A percentile compares a stretch with the other conserved stretches of the same genome.
phyloP scores from a whole-genome alignment of 2,113 vertebrate genomes.

The Prochilodus magdalenae region DNA sequence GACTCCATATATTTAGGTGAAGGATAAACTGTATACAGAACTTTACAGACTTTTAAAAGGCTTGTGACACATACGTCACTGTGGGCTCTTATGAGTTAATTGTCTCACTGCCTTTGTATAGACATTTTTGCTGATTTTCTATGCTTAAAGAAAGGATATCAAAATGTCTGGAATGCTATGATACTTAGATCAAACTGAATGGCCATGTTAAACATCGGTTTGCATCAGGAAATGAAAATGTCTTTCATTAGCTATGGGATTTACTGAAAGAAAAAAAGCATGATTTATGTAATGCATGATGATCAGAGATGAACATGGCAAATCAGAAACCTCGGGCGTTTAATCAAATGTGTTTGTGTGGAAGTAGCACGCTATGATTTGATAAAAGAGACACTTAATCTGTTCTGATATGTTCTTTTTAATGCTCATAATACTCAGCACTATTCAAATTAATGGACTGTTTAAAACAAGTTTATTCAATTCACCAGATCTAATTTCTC shows the following conservation, averaged over 20 bases:
- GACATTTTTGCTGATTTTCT: too few species aligned
- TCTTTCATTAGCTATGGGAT: background rate
- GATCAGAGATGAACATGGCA: background rate
- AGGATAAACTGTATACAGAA: too few species aligned
- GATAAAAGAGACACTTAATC: background rate
- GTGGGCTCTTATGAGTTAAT: too few species aligned
- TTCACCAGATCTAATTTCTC: background rate
- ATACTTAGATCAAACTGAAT: background rate
- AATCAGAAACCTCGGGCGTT: constrained; percentile 23
- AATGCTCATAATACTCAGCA: background rate
- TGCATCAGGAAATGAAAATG: background rate
- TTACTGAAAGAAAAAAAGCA: background rate
- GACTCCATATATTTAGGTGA: too few species aligned
- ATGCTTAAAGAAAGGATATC: background rate
- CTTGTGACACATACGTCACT: too few species aligned
- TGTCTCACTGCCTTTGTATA: background rate
- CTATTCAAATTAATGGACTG: background rate
- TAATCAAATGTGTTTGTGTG: constrained; percentile 22
- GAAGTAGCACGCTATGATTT: background rate
- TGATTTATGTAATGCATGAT: background rate
- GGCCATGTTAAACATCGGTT: background rate
- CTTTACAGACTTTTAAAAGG: too few species aligned
- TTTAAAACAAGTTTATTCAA: background rate
- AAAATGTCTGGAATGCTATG: background rate
- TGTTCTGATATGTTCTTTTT: background rate